phyloP scores from a whole-genome alignment of 2,888 invertebrate species.

The Kryphioiulus occultus region DNA sequence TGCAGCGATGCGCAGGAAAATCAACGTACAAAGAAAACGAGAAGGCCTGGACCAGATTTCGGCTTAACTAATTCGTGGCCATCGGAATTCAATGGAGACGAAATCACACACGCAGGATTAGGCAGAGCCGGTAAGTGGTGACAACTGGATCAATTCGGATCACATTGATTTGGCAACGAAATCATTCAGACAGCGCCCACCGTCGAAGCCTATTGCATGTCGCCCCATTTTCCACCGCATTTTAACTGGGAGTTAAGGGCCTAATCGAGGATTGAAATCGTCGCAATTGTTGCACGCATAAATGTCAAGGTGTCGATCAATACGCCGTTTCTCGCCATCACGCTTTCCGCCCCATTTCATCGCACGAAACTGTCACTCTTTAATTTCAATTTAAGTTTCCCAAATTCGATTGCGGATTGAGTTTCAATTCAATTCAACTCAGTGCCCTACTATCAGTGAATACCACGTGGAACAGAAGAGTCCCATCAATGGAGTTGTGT shows the following conservation, averaged over 20 bases:
- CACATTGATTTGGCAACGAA: background rate
- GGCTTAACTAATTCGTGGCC: background rate
- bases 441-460: no score
- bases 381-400: background rate
- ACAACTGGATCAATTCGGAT: background rate
- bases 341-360: background rate
- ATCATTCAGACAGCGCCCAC: background rate
- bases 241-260: background rate
- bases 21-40: background rate
- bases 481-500: no score
- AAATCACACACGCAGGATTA: background rate
- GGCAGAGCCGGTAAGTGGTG: background rate
- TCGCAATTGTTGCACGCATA: constrained; percentile 14
- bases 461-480: no score
- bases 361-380: background rate
- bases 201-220: background rate
- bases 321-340: background rate
- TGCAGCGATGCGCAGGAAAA: background rate
- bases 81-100: background rate
- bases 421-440: background rate
- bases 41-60: background rate
- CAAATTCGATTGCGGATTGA: background rate
- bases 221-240: background rate
- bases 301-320: constrained; percentile 29
- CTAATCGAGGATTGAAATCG: background rate